Base-by-base conservation (phyloP, 2,797 vertebrate genomes). In the Fistularia commersonii region DNA sequence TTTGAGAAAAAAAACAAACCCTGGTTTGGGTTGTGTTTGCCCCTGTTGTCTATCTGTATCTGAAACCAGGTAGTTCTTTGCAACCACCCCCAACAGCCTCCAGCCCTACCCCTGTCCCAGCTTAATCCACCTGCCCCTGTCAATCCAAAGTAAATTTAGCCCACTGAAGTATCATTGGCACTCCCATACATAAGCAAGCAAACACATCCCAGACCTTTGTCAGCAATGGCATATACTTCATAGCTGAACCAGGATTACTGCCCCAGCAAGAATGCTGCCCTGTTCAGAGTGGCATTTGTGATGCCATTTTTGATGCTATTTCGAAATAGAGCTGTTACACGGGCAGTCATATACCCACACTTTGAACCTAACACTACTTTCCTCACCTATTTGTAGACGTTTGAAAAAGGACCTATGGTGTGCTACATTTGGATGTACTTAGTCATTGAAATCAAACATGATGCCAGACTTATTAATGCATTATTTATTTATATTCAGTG, bases 1-100 rank as follows among this genome's bases (percentile, higher is more conserved):
- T 99, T 98, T 95, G 90, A 93, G 94, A 89, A 93, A 93, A 96
- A 92, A 91, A 93, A 93, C 95, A 92, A 91, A 90, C 92, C 93
- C 91, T 73, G 90, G 91, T 91, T 90, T 92, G 95, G 94, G 94
- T 90, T 91, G 83, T 85, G 79, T 92, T 89, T 91, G 79, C 90
- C 86, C 88, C 89, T 81, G 85, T 87, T 93, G 91, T 90, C 90
- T 81, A 90, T 91, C 90, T 90, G 83, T 81, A 91, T 92, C 90
- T 91, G 84, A 92, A 90, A 91, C 84, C 86, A 77, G 31, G 55
- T 77, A 90, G 91, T 90, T 92, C 90, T 89, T 90, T 72, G 72
- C 60, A 70, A 51, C 36, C 64, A 65, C 38, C 67, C 75, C 75
- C 43, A 48, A 32, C 23, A 8, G 79, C 79, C 51, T 46, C 55